A percentile compares a stretch with the other conserved stretches of the same genome.
phyloP scores from a whole-genome alignment of 2,797 vertebrate species.

The Okamejei kenojei region DNA sequence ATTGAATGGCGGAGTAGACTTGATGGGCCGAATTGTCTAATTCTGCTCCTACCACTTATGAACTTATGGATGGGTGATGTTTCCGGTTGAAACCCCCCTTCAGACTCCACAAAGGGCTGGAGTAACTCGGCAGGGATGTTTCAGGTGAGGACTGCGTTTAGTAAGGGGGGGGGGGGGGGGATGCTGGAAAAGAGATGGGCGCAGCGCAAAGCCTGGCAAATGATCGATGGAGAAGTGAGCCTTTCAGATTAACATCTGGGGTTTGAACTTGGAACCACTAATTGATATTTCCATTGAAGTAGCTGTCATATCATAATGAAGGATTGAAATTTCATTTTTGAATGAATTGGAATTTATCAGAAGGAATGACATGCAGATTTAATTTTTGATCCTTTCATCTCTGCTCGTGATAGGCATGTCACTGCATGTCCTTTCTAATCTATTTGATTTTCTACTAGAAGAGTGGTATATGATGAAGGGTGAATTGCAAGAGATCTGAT shows the following conservation, averaged over 20 bases:
- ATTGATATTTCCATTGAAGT: neutral
- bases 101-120: no score
- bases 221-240: neutral
- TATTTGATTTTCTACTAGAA: slow-evolving; percentile 13
- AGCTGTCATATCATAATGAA: neutral
- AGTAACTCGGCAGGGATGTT: no score
- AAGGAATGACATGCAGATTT: slow-evolving; percentile 8
- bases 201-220: no score
- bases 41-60: no score
- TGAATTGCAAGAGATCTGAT: slow-evolving; percentile 32
- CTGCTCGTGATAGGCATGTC: neutral
- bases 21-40: no score
- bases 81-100: no score
- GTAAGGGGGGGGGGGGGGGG: no score
- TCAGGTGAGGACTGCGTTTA: no score
- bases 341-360: neutral
- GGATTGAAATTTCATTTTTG: slow-evolving; percentile 17
- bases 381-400: slow-evolving; percentile 31
- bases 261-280: neutral
- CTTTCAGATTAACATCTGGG: neutral
- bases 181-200: no score
- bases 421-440: slow-evolving; percentile 17
- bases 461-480: slow-evolving; percentile 29
- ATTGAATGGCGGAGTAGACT: no score
- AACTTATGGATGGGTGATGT: no score